phyloP scores from a whole-genome alignment of 2,888 invertebrate species.

The Andrena bucephala region DNA sequence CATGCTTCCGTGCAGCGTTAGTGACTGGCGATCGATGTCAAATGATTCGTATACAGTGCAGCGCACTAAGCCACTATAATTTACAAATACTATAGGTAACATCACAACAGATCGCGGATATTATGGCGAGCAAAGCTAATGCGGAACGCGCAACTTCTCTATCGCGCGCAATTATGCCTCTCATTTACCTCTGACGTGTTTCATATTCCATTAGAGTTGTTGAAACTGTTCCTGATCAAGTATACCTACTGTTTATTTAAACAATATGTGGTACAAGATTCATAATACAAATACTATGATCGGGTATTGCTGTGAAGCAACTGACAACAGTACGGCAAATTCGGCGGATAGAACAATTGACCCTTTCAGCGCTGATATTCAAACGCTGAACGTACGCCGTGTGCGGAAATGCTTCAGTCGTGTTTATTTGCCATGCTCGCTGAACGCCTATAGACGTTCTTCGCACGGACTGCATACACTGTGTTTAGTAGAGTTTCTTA shows the following conservation, averaged over 20 bases:
- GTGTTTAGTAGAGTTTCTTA: too few relatives aligned
- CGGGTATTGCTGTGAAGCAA: background rate
- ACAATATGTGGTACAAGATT: background rate
- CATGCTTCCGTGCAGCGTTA: slow-evolving; percentile 13
- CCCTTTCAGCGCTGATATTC: too few relatives aligned
- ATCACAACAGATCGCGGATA: background rate
- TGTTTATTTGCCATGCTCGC: too few relatives aligned
- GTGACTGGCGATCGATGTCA: slow-evolving; percentile 21
- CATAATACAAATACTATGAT: background rate
- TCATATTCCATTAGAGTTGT: background rate
- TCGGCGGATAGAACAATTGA: too few relatives aligned
- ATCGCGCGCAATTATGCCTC: background rate
- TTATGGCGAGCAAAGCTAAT: background rate
- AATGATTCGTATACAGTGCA: background rate
- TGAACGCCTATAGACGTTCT: too few relatives aligned
- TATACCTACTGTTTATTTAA: background rate
- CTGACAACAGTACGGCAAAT: background rate
- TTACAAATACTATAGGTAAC: background rate
- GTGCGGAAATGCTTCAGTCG: too few relatives aligned
- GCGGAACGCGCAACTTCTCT: background rate
- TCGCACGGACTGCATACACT: too few relatives aligned
- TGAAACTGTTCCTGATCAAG: background rate
- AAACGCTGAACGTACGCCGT: too few relatives aligned
- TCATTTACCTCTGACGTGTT: background rate
- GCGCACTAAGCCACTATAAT: background rate